Evolutionary conservation across 2,888 invertebrate genomes (phyloP), one percentile per base, ranked within the genome.

Genomic region (Gari tellinella): DNA sequence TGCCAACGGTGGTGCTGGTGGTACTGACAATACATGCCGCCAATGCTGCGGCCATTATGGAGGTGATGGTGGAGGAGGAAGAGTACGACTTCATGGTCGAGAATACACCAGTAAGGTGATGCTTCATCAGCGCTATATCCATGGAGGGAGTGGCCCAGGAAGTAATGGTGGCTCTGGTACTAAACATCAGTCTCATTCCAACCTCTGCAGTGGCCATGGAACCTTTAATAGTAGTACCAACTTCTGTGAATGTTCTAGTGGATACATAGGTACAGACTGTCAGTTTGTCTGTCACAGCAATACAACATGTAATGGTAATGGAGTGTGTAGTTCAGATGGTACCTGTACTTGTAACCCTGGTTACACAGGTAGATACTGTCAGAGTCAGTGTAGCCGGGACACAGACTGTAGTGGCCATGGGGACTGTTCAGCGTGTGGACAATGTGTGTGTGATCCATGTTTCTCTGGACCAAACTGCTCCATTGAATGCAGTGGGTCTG

Each of bases 1-100:
- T 45, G 82, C 84, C 1, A 57, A 53, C 46, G 87, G 87, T 45
- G 86, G 86, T 2, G 82, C 60, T 15, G 48, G 60, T 5, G 55
- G 60, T 17, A 66, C 70, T 40, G n/a, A 49, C 5, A 48, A 52
- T 19, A 14, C 41, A 2, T 21, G 41, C 25, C 23, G 5, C 23
- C 15, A 10, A 48, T 80, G 76, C 40, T 68, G 74, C 25, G 19
- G 10, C 5, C 69, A 83, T 49, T 43, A 72, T 56, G 86, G 86
- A 10, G 86, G 85, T 23, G 86, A 86, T 23, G 88, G 86, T 19
- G 82, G 80, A n/a, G 87, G 87, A 3, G 87, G 87, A 5, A 65
- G 82, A 5, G 77, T 86, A n/a, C 52, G 86, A n/a, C 75, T 83
- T 1, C 81, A 68, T 55, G 75, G 81, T 17, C 52, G 55, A 10